These are phyloP conservation scores for Hydropotes inermis DNA, from an alignment of 2,113 vertebrate species.

Conservation along the genomic window DNA sequence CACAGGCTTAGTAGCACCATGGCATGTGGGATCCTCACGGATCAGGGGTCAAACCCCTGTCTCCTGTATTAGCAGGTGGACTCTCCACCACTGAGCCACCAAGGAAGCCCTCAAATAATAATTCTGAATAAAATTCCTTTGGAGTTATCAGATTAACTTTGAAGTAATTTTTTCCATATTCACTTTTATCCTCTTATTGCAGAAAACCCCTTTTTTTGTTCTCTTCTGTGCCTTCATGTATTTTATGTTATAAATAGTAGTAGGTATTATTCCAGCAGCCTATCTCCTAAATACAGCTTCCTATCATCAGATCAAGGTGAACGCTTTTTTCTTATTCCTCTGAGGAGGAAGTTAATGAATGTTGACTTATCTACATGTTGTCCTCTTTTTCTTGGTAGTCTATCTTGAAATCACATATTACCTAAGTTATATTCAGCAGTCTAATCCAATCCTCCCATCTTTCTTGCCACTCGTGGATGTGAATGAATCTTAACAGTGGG, in stretches of 20 bases:
- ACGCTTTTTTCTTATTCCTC: not conserved
- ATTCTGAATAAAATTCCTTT: not conserved
- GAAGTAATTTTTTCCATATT: not conserved
- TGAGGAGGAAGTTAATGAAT: not conserved
- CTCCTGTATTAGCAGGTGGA: not conserved
- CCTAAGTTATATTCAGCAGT: constrained; percentile 41
- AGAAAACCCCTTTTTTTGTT: not conserved
- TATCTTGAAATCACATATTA: not conserved
- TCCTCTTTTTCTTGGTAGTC: constrained; percentile 16
- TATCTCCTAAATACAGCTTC: not conserved
- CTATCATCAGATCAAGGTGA: not conserved
- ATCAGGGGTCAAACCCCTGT: not conserved
- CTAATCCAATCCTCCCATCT: not conserved
- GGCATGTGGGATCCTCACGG: not conserved
- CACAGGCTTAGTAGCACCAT: not conserved
- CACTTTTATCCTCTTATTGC: not conserved
- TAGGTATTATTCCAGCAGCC: not conserved
- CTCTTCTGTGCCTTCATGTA: not conserved
- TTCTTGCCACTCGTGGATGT: not conserved
- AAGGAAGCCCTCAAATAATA: not conserved
- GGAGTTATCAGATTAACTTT: not conserved
- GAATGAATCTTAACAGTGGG: constrained; percentile 33
- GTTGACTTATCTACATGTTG: not conserved
- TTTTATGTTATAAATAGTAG: not conserved
- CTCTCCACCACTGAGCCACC: not conserved